These are phyloP conservation scores for Rhinopomastus cyanomelas DNA, from an alignment of 2,113 vertebrate species.

Conservation along the genomic window DNA sequence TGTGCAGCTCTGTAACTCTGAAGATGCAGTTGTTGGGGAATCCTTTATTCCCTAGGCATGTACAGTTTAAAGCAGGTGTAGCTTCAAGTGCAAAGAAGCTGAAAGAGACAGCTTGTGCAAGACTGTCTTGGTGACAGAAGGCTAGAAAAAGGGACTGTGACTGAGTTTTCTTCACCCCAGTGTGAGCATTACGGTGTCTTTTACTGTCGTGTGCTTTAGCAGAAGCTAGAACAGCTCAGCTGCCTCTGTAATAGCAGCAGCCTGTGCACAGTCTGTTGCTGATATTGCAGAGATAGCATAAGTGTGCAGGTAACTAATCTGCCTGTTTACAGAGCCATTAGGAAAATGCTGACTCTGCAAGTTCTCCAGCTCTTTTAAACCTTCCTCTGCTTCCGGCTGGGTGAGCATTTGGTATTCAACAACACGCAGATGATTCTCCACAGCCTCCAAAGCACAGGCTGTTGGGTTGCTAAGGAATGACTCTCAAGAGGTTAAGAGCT, in stretches of 20 bases:
- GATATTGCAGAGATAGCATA: not conserved
- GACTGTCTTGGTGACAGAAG: not conserved
- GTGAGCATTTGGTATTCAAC: slow-evolving; percentile 21
- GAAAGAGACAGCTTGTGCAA: not conserved
- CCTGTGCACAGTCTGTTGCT: not conserved
- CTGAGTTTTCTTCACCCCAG: not conserved
- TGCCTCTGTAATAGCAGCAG: not conserved
- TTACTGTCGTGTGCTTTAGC: not conserved
- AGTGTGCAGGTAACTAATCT: not conserved
- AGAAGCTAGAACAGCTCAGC: too few species aligned
- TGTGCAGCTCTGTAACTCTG: not conserved
- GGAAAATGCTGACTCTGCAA: slow-evolving; percentile 8
- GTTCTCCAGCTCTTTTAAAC: not conserved
- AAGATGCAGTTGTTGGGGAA: not conserved
- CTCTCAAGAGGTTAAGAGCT: not conserved
- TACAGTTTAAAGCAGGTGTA: not conserved
- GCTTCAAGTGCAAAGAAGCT: not conserved
- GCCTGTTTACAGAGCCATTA: slow-evolving; percentile 18
- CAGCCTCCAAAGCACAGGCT: not conserved
- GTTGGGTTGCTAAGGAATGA: slow-evolving; percentile 32
- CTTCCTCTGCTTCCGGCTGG: not conserved
- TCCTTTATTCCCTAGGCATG: not conserved
- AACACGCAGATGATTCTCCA: not conserved
- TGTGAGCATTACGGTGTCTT: not conserved
- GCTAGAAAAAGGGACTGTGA: not conserved